A percentile compares a stretch with the other conserved stretches of the same genome.
These are phyloP conservation scores for Pygoscelis adeliae DNA, from an alignment of 2,113 vertebrate genomes.

Conservation along the genomic window DNA sequence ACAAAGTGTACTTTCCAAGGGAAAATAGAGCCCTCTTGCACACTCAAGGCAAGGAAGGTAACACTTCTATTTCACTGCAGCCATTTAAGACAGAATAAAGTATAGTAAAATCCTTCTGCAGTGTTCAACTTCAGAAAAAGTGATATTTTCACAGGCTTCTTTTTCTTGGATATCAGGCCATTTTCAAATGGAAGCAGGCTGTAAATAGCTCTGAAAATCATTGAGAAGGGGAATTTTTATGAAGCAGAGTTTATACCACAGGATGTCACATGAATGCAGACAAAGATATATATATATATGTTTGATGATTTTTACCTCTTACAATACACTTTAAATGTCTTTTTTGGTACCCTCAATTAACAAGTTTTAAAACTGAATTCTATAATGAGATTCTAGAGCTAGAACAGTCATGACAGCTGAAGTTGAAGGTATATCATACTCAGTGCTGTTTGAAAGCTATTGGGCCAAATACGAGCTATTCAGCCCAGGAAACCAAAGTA, in stretches of 20 bases:
- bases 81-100: not conserved
- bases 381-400: not conserved
- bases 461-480: not conserved
- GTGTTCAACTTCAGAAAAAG: not conserved
- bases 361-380: not conserved
- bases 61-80: not conserved
- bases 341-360: not conserved
- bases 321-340: not conserved
- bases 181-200: not conserved
- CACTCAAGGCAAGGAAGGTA: not conserved
- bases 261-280: not conserved
- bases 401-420: not conserved
- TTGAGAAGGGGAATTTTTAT: not conserved
- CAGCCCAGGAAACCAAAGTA: not conserved
- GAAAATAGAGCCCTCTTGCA: rapidly evolving
- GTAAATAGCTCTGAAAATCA: slow-evolving; percentile 34
- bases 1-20: not conserved
- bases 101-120: not conserved
- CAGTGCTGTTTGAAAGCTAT: not conserved
- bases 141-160: not conserved
- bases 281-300: not conserved
- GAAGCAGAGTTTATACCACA: not conserved
- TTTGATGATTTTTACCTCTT: not conserved
- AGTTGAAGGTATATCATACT: not conserved
- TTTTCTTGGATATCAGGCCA: not conserved